Evolutionary conservation across 2,888 invertebrate genomes (phyloP).

Genomic region (Pseudoips prasinana): DNA sequence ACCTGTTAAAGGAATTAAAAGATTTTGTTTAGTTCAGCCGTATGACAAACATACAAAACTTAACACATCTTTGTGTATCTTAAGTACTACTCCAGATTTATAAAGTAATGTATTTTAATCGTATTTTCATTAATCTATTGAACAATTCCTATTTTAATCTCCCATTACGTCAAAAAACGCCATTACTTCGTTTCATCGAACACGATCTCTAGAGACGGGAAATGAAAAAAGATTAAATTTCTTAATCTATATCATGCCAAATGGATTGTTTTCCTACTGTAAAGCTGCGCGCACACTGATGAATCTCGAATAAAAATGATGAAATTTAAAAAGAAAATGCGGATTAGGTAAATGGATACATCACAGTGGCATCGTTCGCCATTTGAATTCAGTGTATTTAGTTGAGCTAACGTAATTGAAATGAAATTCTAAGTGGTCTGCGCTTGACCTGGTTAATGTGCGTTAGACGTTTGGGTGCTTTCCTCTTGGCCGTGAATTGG

Average conservation of each 20-base stretch:
- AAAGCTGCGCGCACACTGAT: constrained; percentile 16
- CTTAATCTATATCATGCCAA: constrained; percentile 2
- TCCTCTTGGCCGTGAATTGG: constrained; percentile 14
- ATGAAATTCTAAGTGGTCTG: constrained; percentile 56
- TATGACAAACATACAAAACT: too few relatives aligned
- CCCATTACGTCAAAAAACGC: not conserved
- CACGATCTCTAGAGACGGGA: not conserved
- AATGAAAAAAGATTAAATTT: constrained; percentile 4
- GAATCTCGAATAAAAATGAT: too few relatives aligned
- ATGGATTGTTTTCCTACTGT: constrained; percentile 3
- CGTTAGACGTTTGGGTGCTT: constrained; percentile 18
- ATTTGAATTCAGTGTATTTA: constrained; percentile 57
- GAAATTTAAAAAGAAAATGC: constrained; percentile 49
- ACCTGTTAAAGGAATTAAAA: too few relatives aligned
- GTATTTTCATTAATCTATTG: too few relatives aligned
- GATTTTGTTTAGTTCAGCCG: too few relatives aligned
- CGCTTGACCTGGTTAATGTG: constrained; percentile 42
- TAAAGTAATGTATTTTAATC: too few relatives aligned
- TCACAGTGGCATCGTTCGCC: constrained; percentile 39
- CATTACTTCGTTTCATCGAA: not conserved
- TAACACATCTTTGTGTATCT: too few relatives aligned
- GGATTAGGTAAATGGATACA: constrained; percentile 58
- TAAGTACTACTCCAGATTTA: too few relatives aligned
- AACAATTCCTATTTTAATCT: not conserved
- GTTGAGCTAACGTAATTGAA: constrained; percentile 65